Conservation (phyloP, 2,888 invertebrate genomes). For the Sipha maydis region DNA sequence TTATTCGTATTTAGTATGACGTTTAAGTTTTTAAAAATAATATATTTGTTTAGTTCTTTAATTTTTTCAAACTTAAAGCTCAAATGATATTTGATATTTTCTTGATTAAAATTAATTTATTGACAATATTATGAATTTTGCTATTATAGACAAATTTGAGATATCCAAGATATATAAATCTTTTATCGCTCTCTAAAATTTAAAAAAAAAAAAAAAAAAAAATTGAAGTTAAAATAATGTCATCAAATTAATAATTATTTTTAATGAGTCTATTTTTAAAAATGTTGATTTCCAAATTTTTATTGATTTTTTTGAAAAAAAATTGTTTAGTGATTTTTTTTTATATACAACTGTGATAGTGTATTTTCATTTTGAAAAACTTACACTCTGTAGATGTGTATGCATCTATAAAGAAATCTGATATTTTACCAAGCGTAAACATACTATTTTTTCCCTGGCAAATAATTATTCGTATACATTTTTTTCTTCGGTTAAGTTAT, state of each 20-base stretch:
- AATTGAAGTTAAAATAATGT: neutral
- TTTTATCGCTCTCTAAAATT: conserved; percentile 55
- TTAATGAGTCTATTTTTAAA: conserved; percentile 47
- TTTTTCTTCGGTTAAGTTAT: neutral
- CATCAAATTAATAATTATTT: conserved; percentile 28
- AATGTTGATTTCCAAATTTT: conserved; percentile 8
- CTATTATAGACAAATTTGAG: conserved; percentile 33
- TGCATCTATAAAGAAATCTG: conserved; percentile 19
- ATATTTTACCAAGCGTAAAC: conserved; percentile 7
- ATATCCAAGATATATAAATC: conserved; percentile 28
- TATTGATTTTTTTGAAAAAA: conserved; percentile 13
- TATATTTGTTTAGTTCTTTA: conserved; percentile 38
- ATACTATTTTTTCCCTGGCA: conserved; percentile 7
- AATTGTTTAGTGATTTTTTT: conserved; percentile 49
- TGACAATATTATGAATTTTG: conserved; percentile 31
- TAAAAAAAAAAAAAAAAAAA: too few species aligned
- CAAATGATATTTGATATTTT: conserved; percentile 48
- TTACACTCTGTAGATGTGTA: conserved; percentile 44
- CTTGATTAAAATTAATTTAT: conserved; percentile 13
- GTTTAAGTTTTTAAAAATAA: conserved; percentile 48
- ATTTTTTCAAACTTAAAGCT: conserved; percentile 51
- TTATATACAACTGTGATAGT: conserved; percentile 59
- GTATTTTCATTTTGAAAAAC: conserved; percentile 49
- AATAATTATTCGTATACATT: conserved; percentile 13
- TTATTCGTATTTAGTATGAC: conserved; percentile 24